Conservation (phyloP, 2,888 invertebrate genomes). For the Dromius quadrimaculatus region DNA sequence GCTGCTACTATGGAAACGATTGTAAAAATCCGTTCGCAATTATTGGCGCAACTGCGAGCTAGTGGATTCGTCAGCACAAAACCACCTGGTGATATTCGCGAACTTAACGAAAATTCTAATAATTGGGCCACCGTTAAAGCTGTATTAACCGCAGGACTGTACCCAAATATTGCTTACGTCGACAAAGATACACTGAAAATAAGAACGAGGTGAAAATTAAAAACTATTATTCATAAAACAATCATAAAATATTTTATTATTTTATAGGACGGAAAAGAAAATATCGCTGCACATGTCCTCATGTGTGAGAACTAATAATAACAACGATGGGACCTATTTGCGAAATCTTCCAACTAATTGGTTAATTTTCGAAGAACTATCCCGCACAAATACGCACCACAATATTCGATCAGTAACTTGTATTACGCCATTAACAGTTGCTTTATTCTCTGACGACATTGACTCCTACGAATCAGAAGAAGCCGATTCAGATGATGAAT, state of each 20-base stretch:
- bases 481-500: slow-evolving; percentile 55
- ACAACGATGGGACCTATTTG: slow-evolving; percentile 58
- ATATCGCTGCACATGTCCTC: slow-evolving; percentile 75
- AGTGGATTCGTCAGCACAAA: slow-evolving; percentile 78
- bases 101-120: slow-evolving; percentile 85
- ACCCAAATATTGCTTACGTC: slow-evolving; percentile 87
- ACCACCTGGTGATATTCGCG: slow-evolving; percentile 77
- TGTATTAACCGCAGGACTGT: slow-evolving; percentile 87
- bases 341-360: slow-evolving; percentile 80
- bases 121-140: slow-evolving; percentile 94
- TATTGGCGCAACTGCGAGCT: slow-evolving; percentile 83
- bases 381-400: slow-evolving; percentile 76
- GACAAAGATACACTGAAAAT: slow-evolving; percentile 73
- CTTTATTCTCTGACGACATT: slow-evolving; percentile 58
- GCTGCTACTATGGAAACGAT: slow-evolving; percentile 92
- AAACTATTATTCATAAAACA: slow-evolving; percentile 26
- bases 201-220: slow-evolving; percentile 21
- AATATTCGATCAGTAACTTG: slow-evolving; percentile 84
- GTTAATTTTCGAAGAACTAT: slow-evolving; percentile 90
- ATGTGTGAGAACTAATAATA: slow-evolving; percentile 68
- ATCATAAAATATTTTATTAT: no score
- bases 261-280: slow-evolving; percentile 71
- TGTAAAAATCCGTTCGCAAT: slow-evolving; percentile 83
- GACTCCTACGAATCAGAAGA: slow-evolving; percentile 58
- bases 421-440: slow-evolving; percentile 80